Evolutionary conservation across 2,113 vertebrate genomes (phyloP).

Genomic region (Ellobius talpinus): DNA sequence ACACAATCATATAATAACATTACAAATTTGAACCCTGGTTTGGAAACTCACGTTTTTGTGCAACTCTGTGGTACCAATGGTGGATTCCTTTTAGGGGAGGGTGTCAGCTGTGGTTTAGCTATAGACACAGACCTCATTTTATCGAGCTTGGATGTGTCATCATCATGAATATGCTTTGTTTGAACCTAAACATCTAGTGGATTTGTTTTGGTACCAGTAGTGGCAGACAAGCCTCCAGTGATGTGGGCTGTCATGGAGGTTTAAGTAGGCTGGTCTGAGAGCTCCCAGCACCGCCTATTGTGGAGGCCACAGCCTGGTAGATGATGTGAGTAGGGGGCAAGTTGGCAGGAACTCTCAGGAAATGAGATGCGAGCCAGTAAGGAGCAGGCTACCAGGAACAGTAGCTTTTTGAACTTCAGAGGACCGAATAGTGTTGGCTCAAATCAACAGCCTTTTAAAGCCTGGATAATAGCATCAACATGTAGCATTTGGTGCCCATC

Average conservation of each 20-base stretch:
- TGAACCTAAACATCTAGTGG: constrained; percentile 34
- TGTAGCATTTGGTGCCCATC: constrained; percentile 51
- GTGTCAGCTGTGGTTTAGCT: background rate
- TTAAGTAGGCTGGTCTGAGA: constrained; percentile 27
- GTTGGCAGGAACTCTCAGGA: constrained; percentile 12
- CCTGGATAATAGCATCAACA: constrained; percentile 48
- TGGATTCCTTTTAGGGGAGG: background rate
- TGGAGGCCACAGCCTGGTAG: background rate
- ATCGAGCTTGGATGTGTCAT: constrained; percentile 49
- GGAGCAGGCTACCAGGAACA: constrained; percentile 32
- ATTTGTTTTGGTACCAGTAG: constrained; percentile 27
- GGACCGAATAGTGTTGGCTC: constrained; percentile 52
- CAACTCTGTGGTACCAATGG: background rate
- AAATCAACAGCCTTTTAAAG: constrained; percentile 20
- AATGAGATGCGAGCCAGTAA: constrained; percentile 39
- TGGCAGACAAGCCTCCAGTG: background rate
- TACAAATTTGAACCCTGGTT: background rate
- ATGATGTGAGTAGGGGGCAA: background rate
- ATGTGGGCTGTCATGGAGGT: background rate
- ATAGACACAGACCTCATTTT: background rate
- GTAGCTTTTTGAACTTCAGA: constrained; percentile 44
- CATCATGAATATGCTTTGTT: background rate
- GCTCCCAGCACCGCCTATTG: background rate
- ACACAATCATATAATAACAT: background rate
- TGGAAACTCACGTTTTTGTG: background rate